These are phyloP conservation scores for Rhopalosiphum maidis DNA, from an alignment of 1,140 invertebrate genomes.

Conservation along the genomic window DNA sequence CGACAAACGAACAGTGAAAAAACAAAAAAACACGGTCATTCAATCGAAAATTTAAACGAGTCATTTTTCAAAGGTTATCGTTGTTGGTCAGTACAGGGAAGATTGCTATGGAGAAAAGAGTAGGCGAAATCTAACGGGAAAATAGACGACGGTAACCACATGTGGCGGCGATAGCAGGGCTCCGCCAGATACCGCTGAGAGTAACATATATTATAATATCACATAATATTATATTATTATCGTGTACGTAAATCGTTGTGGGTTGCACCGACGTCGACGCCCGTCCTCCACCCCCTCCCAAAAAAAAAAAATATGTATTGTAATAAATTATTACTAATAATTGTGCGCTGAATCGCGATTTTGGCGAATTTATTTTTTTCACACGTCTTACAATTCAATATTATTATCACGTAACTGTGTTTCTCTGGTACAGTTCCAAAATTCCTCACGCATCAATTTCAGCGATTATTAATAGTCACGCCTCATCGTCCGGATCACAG, in stretches of 20 bases:
- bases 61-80: not conserved
- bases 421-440: not conserved
- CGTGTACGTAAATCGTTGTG: not conserved
- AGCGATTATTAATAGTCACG: not conserved
- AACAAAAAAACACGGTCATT: not conserved
- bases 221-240: not conserved
- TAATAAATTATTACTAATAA: no score
- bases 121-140: conserved; percentile 55
- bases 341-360: not conserved
- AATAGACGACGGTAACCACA: conserved; percentile 20
- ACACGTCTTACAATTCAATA: not conserved
- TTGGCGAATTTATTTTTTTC: not conserved
- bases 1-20: not conserved
- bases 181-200: conserved; percentile 53
- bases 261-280: not conserved
- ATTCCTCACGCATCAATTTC: not conserved
- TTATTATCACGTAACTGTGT: not conserved
- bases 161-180: not conserved
- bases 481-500: no score
- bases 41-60: not conserved
- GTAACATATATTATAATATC: not conserved
- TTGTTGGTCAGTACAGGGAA: no score
- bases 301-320: no score
- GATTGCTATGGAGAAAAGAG: not conserved
- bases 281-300: no score